Evolutionary conservation across 2,113 vertebrate species (phyloP), one percentile per base, ranked within the genome.

Genomic region (Bubo blakistoni): DNA sequence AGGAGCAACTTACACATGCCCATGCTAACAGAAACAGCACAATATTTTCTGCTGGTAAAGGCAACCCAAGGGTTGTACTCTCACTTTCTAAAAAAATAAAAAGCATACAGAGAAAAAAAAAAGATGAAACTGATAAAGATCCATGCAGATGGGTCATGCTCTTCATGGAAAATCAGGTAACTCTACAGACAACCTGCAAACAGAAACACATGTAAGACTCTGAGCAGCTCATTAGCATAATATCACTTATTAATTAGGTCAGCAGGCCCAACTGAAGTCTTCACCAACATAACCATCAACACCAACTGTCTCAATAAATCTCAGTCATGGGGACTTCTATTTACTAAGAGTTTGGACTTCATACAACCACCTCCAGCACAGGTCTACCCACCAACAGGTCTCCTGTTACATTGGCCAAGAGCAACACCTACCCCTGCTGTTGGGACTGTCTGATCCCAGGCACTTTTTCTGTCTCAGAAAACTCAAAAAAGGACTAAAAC

Each of bases 141-240:
- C 89, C 89, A 77, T 79, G 77, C 65, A 78, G 77, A 57, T 0
- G 3, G 66, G 83, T 67, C 91, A 87, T 63, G 84, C 18, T 92
- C 67, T 63, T 96, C 59, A 44, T 0, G 0, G 89, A 90, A 95
- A 92, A 94, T 47, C 44, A 24, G 83, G 69, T 71, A 83, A 74
- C 78, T 88, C 86, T 92, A 92, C 76, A 90, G 63, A 76, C 49
- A 92, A 51, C 61, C 86, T 89, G 94, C 69, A 83, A 92, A 83
- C 63, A 88, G 88, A 91, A 96, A 92, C 42, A 32, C 0, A 1
- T 0, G 0, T 70, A 36, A 88, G 66, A 44, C 25, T 73, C 62
- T 55, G n/a, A 94, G 81, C 51, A 47, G 26, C 7, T 58, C 34
- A 44, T 82, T 27, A 57, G n/a, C 29, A 18, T 10, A 58, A 27